Conservation (phyloP, 2,888 invertebrate species). For the Venusia cambrica region DNA sequence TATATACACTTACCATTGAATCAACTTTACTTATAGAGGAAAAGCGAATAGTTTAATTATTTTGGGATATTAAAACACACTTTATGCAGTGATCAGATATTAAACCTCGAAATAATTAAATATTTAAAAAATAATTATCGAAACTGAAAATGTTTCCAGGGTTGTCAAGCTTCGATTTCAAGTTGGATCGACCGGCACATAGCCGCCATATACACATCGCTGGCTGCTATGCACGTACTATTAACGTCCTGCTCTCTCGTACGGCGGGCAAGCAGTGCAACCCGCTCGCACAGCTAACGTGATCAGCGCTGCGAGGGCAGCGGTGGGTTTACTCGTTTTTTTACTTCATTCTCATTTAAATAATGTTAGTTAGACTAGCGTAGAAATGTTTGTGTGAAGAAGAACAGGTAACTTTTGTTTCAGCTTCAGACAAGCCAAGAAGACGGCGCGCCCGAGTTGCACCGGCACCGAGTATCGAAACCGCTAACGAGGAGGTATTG, state of each 20-base stretch:
- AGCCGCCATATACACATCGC: conserved; percentile 44
- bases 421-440: conserved; percentile 28
- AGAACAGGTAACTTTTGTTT: too few species aligned
- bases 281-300: conserved; percentile 60
- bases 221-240: conserved; percentile 49
- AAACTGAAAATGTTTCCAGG: conserved; percentile 52
- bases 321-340: too few species aligned
- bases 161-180: conserved; percentile 47
- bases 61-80: too few species aligned
- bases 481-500: conserved; percentile 49
- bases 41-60: too few species aligned
- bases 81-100: too few species aligned
- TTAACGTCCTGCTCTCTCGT: conserved; percentile 61
- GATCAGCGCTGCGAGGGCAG: conserved; percentile 52
- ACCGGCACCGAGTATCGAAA: conserved; percentile 48
- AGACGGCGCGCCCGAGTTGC: conserved; percentile 39
- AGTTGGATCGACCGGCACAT: conserved; percentile 51
- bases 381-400: too few species aligned
- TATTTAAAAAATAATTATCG: too few species aligned
- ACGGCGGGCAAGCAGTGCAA: conserved; percentile 45
- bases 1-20: too few species aligned
- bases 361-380: too few species aligned
- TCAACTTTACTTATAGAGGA: too few species aligned
- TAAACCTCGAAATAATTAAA: too few species aligned
- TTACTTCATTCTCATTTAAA: too few species aligned